Conservation (phyloP, 2,888 invertebrate genomes). For the Tetropium fuscum region DNA sequence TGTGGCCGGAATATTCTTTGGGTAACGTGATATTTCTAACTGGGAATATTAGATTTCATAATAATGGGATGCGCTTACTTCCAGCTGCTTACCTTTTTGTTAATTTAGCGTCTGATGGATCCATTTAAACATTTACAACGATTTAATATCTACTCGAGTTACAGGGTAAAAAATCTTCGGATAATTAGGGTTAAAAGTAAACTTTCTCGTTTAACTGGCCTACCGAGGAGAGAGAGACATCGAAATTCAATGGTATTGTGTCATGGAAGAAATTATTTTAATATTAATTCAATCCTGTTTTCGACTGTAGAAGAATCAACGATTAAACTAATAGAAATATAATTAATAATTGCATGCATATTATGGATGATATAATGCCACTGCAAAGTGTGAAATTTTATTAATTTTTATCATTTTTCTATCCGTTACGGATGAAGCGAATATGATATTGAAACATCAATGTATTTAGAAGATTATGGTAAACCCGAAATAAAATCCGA, state of each 20-base stretch:
- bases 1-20: constrained; percentile 29
- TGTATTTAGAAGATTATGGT: no score
- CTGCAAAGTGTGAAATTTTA: no score
- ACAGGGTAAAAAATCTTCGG: not conserved
- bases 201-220: constrained; percentile 10
- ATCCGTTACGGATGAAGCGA: no score
- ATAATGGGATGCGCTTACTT: constrained; percentile 39
- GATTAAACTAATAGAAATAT: no score
- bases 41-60: constrained; percentile 42
- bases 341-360: no score
- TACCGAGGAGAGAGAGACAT: not conserved
- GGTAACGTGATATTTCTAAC: constrained; percentile 47
- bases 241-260: not conserved
- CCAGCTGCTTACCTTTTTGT: constrained; percentile 21
- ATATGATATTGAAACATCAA: no score
- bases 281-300: no score
- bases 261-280: not conserved
- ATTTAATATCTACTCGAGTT: constrained; percentile 19
- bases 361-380: no score
- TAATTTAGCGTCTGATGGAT: constrained; percentile 21
- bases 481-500: no score
- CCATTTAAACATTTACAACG: constrained; percentile 12
- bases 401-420: no score
- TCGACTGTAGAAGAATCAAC: no score
- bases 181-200: constrained; percentile 4